Evolutionary conservation across 1,140 invertebrate species (phyloP), one percentile per base, ranked within the genome.

Genomic region (Drosophila ogumai): DNA sequence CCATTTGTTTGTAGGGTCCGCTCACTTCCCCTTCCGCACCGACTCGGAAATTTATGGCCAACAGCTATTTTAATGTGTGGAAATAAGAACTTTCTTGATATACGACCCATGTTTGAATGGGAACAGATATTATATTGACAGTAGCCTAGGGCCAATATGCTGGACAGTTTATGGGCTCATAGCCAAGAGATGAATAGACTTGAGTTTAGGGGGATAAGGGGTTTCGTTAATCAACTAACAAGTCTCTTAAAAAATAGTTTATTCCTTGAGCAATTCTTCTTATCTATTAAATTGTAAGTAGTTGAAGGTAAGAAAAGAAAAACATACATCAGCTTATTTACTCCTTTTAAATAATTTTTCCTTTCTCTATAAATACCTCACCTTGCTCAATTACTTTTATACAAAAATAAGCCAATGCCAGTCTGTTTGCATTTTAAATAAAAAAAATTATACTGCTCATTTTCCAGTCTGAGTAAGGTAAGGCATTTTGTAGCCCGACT

Each of bases 11-110:
- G 54, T 32, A 38, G 17, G 7, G 0, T 4, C 5, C 28, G n/a
- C 6, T 12, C 28, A 12, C 0, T 12, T 19, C 6, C n/a, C 7
- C 13, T 12, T 2, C 3, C 38, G n/a, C 31, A 17, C n/a, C 54
- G 38, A 15, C 34, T 65, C 49, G 59, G 41, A 60, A 63, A 88
- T 87, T 87, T 87, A 87, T 84, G 72, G 57, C 49, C 59, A 71
- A 44, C 66, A 67, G 52, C 75, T 68, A 71, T 87, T 87, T 88
- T 88, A 87, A 87, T 88, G 80, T 87, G 84, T 80, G 71, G 79
- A 88, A 87, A 82, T 87, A 82, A 87, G 79, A 82, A 86, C 79
- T 69, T 64, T 60, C 66, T 87, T 79, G 82, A 82, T 72, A 82
- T 79, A 86, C 74, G 68, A 40, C 17, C 58, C 66, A 57, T 50